A percentile compares a stretch with the other conserved stretches of the same genome.
These are phyloP conservation scores for Dinothrombium tinctorium DNA, from an alignment of 1,140 invertebrate species.

Conservation along the genomic window DNA sequence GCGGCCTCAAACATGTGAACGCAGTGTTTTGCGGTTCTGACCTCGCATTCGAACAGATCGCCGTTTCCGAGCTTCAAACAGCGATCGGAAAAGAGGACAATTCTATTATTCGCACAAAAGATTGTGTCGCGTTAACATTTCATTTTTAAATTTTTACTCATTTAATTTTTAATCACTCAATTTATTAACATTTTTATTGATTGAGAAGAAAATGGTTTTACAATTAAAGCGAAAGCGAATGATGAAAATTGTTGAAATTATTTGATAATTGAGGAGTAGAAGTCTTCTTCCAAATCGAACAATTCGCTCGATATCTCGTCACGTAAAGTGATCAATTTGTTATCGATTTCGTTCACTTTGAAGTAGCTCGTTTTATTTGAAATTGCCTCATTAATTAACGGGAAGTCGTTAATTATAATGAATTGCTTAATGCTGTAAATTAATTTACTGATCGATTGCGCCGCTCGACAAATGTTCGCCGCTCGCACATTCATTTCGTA, in stretches of 20 bases:
- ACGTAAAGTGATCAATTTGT: slow-evolving; percentile 64
- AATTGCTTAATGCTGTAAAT: slow-evolving; percentile 92
- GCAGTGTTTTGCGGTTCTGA: too few species aligned
- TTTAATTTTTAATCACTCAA: too few species aligned
- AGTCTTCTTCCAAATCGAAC: slow-evolving; percentile 91
- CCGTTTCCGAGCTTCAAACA: too few species aligned
- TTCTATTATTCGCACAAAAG: too few species aligned
- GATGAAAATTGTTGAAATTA: neutral
- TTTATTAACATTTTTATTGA: too few species aligned
- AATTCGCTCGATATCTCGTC: slow-evolving; percentile 87
- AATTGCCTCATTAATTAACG: slow-evolving; percentile 85
- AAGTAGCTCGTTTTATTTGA: slow-evolving; percentile 20
- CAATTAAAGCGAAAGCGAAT: too few species aligned
- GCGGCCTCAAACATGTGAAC: too few species aligned
- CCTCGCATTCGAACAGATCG: too few species aligned
- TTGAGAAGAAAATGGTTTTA: too few species aligned
- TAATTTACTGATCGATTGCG: slow-evolving; percentile 82
- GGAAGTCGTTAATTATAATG: slow-evolving; percentile 85
- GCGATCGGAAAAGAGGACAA: too few species aligned
- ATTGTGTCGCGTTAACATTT: too few species aligned
- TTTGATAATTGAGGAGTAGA: slow-evolving; percentile 31
- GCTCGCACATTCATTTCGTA: slow-evolving; percentile 59
- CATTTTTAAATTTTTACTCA: too few species aligned
- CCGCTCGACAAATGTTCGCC: slow-evolving; percentile 42
- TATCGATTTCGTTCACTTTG: slow-evolving; percentile 29